These are phyloP conservation scores for Caerostris darwini DNA, from an alignment of 1,140 invertebrate species.

Conservation along the genomic window DNA sequence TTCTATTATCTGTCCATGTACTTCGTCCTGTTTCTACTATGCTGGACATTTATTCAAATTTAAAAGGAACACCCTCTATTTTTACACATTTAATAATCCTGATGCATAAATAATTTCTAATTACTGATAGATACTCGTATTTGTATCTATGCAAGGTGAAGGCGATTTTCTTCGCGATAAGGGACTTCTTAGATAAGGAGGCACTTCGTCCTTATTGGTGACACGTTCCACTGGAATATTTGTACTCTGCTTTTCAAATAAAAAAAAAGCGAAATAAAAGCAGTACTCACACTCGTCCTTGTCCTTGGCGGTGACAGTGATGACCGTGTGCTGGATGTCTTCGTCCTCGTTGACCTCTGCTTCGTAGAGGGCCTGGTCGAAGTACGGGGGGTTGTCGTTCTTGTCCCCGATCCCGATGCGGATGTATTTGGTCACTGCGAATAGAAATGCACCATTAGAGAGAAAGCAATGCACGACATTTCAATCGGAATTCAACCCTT, in stretches of 20 bases:
- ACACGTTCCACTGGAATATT: too few relatives aligned
- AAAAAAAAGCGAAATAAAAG: too few relatives aligned
- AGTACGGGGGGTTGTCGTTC: conserved; percentile 98
- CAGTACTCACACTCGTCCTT: conserved; percentile 96
- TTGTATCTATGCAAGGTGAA: too few relatives aligned
- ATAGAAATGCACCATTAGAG: not conserved
- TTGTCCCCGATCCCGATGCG: conserved; percentile 88
- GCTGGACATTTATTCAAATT: too few relatives aligned
- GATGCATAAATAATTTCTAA: too few relatives aligned
- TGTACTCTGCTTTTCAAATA: too few relatives aligned
- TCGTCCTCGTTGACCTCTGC: conserved; percentile 98
- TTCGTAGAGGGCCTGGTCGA: conserved; percentile 97
- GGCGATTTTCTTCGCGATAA: not conserved
- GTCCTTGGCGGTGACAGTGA: conserved; percentile 98
- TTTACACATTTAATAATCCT: too few relatives aligned
- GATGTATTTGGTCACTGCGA: conserved; percentile 84
- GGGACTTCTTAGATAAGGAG: not conserved
- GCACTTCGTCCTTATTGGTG: not conserved
- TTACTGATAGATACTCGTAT: too few relatives aligned
- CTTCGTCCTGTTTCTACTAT: too few relatives aligned
- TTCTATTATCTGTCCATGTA: too few relatives aligned
- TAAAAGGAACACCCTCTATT: too few relatives aligned
- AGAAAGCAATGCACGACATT: not conserved
- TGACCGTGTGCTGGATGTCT: conserved; percentile 97
- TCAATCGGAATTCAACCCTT: not conserved